Evolutionary conservation across 2,113 vertebrate species (phyloP), one percentile per base, ranked within the genome.

Genomic region (Arothron firmamentum): DNA sequence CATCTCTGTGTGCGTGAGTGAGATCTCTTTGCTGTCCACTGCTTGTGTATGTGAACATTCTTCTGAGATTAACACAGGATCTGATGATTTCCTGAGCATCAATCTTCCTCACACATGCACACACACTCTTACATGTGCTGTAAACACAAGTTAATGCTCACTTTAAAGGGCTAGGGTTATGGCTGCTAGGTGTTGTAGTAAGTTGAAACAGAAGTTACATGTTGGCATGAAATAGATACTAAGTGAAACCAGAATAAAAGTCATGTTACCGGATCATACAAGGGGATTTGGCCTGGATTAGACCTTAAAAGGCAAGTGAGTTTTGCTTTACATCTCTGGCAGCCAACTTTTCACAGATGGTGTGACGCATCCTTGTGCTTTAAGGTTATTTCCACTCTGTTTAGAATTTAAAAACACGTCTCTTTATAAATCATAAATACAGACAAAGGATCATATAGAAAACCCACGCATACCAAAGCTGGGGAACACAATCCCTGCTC

Each of bases 41-140:
- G 41, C 52, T 38, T 31, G 42, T 59, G 54, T 21, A 45, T 46
- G 55, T 62, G 51, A 46, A 52, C 65, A 67, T 65, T 67, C 42
- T 18, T 56, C 3, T 14, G 3, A 70, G 65, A 78, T 80, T 77
- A 77, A 65, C 74, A 72, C 65, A 11, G 59, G 74, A 81, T 57
- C 43, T 8, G 13, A 56, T 70, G 61, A 82, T 81, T 77, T 80
- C 65, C 63, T 31, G 47, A 38, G 17, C 48, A 46, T 64, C 71
- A 54, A 7, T 8, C 46, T 56, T 45, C 56, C 59, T 63, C 61
- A 38, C 65, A 55, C 57, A 48, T 51, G 1, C 20, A 21, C 53
- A 46, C 67, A 28, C 18, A 15, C 38, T 28, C 45, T 43, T 14
- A 17, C 28, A 57, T 64, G 38, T 34, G 53, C 43, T 5, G 14